Conservation (phyloP, 2,888 invertebrate genomes). For the Tribolium freemani region DNA sequence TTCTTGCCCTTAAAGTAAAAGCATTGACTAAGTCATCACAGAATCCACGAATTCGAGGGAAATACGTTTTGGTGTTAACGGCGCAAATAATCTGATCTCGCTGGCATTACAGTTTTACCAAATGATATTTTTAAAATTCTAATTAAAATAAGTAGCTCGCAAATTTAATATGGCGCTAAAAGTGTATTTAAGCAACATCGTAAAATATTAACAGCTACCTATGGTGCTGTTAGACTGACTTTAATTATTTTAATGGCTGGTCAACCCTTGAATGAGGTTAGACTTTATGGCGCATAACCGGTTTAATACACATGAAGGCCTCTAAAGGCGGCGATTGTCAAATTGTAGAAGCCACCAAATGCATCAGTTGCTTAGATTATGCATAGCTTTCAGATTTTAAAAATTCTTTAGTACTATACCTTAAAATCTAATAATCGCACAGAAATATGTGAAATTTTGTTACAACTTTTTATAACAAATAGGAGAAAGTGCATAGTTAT, state of each 20-base stretch:
- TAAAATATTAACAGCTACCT: conserved; percentile 6
- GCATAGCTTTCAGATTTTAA: not conserved
- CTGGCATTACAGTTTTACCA: no score
- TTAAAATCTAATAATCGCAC: no score
- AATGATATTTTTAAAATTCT: not conserved
- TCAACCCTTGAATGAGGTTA: conserved; percentile 8
- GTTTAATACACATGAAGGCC: conserved; percentile 28
- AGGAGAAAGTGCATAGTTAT: no score
- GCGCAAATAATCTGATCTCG: no score
- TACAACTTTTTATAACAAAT: no score
- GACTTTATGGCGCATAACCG: conserved; percentile 18
- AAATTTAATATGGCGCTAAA: not conserved
- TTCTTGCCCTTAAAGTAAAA: not conserved
- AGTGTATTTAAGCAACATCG: not conserved
- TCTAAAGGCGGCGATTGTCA: not conserved
- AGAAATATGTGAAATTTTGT: no score
- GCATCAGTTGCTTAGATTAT: not conserved
- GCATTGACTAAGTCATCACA: not conserved
- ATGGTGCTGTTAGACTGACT: conserved; percentile 1
- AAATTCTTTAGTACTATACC: not conserved
- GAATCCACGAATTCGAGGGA: not conserved
- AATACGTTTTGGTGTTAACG: not conserved
- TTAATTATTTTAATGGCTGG: conserved; percentile 27
- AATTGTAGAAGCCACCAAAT: not conserved
- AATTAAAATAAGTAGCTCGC: not conserved